phyloP scores from a whole-genome alignment of 2,888 invertebrate genomes.

The Noctua fimbriata region DNA sequence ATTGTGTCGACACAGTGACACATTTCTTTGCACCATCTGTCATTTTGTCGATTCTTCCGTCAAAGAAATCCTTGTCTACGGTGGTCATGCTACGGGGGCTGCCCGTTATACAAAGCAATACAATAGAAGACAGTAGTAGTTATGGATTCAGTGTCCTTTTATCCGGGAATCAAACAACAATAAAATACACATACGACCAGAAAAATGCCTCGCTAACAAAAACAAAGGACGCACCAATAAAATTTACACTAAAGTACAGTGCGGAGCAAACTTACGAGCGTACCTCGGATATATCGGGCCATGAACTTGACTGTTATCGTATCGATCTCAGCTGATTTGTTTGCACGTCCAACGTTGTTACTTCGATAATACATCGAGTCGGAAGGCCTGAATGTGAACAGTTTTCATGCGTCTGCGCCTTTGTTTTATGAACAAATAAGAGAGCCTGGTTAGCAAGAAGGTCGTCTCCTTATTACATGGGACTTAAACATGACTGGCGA shows the following conservation, averaged over 20 bases:
- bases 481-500: neutral
- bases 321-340: conserved; percentile 58
- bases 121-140: neutral
- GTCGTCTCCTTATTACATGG: neutral
- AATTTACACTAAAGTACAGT: conserved; percentile 44
- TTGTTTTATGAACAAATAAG: neutral
- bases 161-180: neutral
- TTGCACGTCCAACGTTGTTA: conserved; percentile 26
- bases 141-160: neutral
- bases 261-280: conserved; percentile 36
- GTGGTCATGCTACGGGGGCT: too few species aligned
- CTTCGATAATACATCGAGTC: conserved; percentile 16
- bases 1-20: too few species aligned
- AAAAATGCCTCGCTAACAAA: conserved; percentile 8
- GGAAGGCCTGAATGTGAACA: neutral
- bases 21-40: too few species aligned
- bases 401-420: conserved; percentile 9
- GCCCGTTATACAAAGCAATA: too few species aligned
- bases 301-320: conserved; percentile 60
- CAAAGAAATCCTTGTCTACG: too few species aligned
- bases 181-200: conserved; percentile 6
- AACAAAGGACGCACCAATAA: conserved; percentile 47
- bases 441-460: neutral
- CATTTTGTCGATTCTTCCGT: too few species aligned
- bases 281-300: conserved; percentile 35